Evolutionary conservation across 2,797 vertebrate species (phyloP).

Genomic region (Nannoperca australis): DNA sequence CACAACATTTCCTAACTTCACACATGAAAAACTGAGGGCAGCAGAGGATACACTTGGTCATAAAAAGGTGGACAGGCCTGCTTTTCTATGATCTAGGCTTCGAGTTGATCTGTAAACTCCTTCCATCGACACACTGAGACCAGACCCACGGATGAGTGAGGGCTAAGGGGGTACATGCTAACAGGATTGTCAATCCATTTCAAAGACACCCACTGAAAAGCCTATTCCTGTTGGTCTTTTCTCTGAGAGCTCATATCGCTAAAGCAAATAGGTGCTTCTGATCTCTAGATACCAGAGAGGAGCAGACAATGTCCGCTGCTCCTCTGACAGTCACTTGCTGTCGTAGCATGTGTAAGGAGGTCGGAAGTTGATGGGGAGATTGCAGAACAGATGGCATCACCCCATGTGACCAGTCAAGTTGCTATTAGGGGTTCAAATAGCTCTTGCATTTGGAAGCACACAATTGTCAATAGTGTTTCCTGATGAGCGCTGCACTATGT

Average conservation of each 20-base stretch:
- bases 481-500: neutral
- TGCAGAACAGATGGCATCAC: slow-evolving; percentile 65
- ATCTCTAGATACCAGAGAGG: slow-evolving; percentile 1
- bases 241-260: neutral
- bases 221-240: neutral
- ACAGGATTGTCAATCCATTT: neutral
- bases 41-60: neutral
- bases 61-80: neutral
- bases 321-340: slow-evolving; percentile 31
- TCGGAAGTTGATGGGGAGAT: slow-evolving; percentile 28
- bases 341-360: slow-evolving; percentile 24
- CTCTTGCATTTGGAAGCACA: slow-evolving; percentile 10
- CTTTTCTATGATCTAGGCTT: neutral
- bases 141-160: neutral
- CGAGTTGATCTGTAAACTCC: neutral
- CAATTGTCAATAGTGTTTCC: neutral
- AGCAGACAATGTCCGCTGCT: slow-evolving; percentile 29
- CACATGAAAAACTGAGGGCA: neutral
- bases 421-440: slow-evolving; percentile 35
- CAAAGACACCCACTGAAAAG: neutral
- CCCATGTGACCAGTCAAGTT: slow-evolving; percentile 49
- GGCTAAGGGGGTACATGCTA: neutral
- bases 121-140: neutral
- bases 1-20: neutral
- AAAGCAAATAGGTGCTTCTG: slow-evolving; percentile 8